Percentiles rank a stretch among this genome's conserved stretches.
Evolutionary conservation across 2,888 invertebrate genomes (phyloP).

Genomic region (Oscheius sp.): DNA sequence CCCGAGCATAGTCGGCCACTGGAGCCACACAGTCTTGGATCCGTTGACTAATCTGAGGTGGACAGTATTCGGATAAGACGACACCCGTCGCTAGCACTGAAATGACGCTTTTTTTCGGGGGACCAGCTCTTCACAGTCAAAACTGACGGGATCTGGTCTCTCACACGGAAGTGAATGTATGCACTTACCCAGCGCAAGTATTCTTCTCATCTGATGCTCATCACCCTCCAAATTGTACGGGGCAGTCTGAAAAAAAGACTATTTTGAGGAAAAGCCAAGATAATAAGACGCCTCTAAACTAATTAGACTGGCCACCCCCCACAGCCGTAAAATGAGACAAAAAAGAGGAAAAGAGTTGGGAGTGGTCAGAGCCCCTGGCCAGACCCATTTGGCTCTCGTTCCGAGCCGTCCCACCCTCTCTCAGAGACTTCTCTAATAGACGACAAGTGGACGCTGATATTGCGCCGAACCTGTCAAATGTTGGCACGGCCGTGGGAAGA

Average conservation of each 20-base stretch:
- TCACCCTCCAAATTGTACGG: not conserved
- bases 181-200: conserved; percentile 21
- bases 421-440: conserved; percentile 32
- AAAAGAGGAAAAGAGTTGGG: not conserved
- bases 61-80: conserved; percentile 49
- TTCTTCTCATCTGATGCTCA: conserved; percentile 29
- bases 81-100: conserved; percentile 14
- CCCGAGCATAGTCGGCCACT: conserved; percentile 73
- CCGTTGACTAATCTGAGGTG: conserved; percentile 57
- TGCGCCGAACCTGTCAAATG: conserved; percentile 35
- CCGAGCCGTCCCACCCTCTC: not conserved
- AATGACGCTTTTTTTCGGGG: not conserved
- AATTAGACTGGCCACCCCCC: not conserved
- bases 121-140: not conserved
- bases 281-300: conserved; percentile 1
- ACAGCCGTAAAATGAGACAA: not conserved
- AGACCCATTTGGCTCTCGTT: conserved; percentile 4
- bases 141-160: too few relatives aligned
- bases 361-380: not conserved
- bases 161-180: not conserved
- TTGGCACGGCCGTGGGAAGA: conserved; percentile 33
- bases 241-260: not conserved
- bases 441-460: conserved; percentile 37
- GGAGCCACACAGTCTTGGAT: conserved; percentile 72
- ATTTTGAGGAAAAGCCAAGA: not conserved